Evolutionary conservation across 1,140 invertebrate genomes (phyloP).

Genomic region (Brachionus koreanus): DNA sequence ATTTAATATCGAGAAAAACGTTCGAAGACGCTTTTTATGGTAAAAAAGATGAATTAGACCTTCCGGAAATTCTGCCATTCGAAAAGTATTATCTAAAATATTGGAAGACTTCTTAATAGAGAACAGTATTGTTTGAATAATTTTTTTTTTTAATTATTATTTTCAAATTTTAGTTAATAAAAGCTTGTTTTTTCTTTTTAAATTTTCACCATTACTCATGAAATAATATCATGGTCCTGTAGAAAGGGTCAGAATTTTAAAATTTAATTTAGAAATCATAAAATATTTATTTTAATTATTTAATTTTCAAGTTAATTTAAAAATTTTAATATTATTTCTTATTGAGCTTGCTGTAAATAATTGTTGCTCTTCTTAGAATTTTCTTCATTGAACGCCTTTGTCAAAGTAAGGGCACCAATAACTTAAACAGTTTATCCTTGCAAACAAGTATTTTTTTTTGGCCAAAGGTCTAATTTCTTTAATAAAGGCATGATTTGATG

Average conservation of each 20-base stretch:
- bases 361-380: too few species aligned
- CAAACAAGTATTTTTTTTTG: too few species aligned
- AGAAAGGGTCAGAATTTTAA: neutral
- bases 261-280: too few species aligned
- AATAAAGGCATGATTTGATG: too few species aligned
- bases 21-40: neutral
- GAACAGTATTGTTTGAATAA: neutral
- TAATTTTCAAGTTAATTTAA: too few species aligned
- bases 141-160: neutral
- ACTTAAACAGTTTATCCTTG: too few species aligned
- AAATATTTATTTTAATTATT: neutral
- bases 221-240: neutral
- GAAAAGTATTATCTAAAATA: constrained; percentile 24
- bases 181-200: neutral
- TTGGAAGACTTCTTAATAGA: neutral
- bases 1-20: neutral
- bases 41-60: neutral
- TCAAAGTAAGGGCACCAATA: too few species aligned
- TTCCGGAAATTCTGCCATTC: neutral
- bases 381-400: too few species aligned
- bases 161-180: neutral
- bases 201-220: neutral
- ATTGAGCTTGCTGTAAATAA: too few species aligned
- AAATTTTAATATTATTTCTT: too few species aligned
- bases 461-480: too few species aligned